phyloP scores from a whole-genome alignment of 2,797 vertebrate species.

The Percopsis omiscomaycus region DNA sequence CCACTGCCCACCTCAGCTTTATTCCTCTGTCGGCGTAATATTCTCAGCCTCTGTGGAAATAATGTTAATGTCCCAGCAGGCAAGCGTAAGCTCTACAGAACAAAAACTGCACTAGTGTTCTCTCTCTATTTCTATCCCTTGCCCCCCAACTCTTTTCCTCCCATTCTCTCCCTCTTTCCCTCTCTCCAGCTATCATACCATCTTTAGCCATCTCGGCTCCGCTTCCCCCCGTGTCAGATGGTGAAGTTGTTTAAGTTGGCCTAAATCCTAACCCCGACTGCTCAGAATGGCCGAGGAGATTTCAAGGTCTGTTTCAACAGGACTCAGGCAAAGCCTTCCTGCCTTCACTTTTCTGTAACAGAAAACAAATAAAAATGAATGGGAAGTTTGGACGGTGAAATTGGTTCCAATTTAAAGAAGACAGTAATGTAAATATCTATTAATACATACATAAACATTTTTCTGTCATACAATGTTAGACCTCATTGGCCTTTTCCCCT shows the following conservation, averaged over 20 bases:
- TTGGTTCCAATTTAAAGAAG: background rate
- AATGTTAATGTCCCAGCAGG: slow-evolving; percentile 63
- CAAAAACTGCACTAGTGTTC: slow-evolving; percentile 54
- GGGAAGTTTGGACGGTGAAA: background rate
- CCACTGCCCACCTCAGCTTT: slow-evolving; percentile 50
- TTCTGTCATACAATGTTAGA: background rate
- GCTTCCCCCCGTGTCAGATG: slow-evolving; percentile 63
- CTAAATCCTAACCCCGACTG: slow-evolving; percentile 62
- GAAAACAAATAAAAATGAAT: slow-evolving; percentile 34
- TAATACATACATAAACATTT: background rate
- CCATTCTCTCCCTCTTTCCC: slow-evolving; percentile 13
- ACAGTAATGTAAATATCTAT: background rate
- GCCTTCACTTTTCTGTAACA: slow-evolving; percentile 33
- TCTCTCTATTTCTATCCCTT: slow-evolving; percentile 43
- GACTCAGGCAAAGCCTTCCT: slow-evolving; percentile 30
- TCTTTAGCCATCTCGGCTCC: slow-evolving; percentile 70
- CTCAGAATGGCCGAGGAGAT: slow-evolving; percentile 65
- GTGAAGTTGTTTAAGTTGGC: slow-evolving; percentile 76
- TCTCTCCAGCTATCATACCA: slow-evolving; percentile 61
- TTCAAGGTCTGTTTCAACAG: slow-evolving; percentile 57
- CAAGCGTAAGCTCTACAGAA: slow-evolving; percentile 65
- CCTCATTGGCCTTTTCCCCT: slow-evolving; percentile 31
- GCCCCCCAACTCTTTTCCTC: slow-evolving; percentile 11
- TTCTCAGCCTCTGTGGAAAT: slow-evolving; percentile 65
- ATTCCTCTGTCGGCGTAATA: slow-evolving; percentile 62